A percentile compares a stretch with the other conserved stretches of the same genome.
Evolutionary conservation across 2,113 vertebrate species (phyloP).

Genomic region (Thryonomys swinderianus): DNA sequence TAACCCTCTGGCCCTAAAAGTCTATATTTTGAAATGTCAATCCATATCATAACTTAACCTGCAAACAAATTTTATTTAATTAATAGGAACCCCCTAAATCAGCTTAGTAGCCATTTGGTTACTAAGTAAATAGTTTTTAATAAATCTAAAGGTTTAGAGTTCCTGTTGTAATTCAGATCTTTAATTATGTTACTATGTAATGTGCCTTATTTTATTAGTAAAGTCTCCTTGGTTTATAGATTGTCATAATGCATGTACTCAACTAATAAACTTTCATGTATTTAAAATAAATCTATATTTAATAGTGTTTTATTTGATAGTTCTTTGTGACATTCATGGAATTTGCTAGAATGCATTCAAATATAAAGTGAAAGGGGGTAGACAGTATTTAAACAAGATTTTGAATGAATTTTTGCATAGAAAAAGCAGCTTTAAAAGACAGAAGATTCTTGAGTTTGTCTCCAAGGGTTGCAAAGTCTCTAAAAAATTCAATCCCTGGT

Average conservation of each 20-base stretch:
- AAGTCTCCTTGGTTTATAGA: conserved; percentile 46
- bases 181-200: conserved; percentile 26
- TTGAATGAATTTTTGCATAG: background rate
- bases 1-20: no score
- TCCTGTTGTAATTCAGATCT: conserved; percentile 39
- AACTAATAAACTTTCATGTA: conserved; percentile 58
- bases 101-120: conserved; percentile 22
- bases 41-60: conserved; percentile 47
- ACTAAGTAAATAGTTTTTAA: conserved; percentile 29
- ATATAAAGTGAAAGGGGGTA: conserved; percentile 49
- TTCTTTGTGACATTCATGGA: conserved; percentile 52
- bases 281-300: conserved; percentile 51
- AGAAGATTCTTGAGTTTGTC: conserved; percentile 39
- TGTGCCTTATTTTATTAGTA: conserved; percentile 56
- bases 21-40: conserved; percentile 37
- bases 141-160: conserved; percentile 42
- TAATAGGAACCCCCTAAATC: conserved; percentile 28
- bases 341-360: background rate
- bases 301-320: conserved; percentile 46
- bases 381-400: conserved; percentile 51
- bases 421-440: conserved; percentile 42
- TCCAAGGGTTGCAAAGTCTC: conserved; percentile 12
- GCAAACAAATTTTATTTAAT: conserved; percentile 56
- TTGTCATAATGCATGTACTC: conserved; percentile 42
- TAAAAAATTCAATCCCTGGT: background rate